Percentiles rank a stretch among this genome's conserved stretches.
Evolutionary conservation across 2,113 vertebrate genomes (phyloP).

Genomic region (Mesocricetus auratus): DNA sequence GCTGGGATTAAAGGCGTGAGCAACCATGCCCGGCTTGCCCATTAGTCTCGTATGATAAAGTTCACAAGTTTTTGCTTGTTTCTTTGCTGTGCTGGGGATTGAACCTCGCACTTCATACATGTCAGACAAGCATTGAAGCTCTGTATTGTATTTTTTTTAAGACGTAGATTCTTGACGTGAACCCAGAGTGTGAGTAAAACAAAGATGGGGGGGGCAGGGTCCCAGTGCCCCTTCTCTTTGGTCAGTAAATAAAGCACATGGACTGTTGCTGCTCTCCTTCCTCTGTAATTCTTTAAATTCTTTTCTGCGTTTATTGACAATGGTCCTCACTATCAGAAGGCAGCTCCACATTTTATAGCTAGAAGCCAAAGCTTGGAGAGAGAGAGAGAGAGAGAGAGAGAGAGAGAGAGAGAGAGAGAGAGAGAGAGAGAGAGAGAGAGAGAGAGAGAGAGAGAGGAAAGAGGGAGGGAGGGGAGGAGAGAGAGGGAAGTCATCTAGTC

Average conservation of each 20-base stretch:
- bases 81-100: background rate
- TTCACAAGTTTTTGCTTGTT: background rate
- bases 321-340: background rate
- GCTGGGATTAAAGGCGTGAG: background rate
- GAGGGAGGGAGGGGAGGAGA: background rate
- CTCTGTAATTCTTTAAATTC: background rate
- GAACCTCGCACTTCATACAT: background rate
- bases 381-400: no score
- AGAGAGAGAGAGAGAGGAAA: background rate
- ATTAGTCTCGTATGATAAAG: background rate
- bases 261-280: background rate
- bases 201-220: background rate
- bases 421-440: no score
- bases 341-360: background rate
- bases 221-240: background rate
- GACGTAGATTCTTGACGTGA: background rate
- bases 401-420: no score
- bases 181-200: background rate
- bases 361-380: background rate
- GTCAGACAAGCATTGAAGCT: background rate
- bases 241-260: background rate
- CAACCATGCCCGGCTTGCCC: background rate
- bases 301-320: background rate
- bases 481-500: background rate
- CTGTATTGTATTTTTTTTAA: background rate